A percentile compares a stretch with the other conserved stretches of the same genome.
These are phyloP conservation scores for Euphonia xanthogaster DNA, from an alignment of 2,797 vertebrate genomes.

Conservation along the genomic window DNA sequence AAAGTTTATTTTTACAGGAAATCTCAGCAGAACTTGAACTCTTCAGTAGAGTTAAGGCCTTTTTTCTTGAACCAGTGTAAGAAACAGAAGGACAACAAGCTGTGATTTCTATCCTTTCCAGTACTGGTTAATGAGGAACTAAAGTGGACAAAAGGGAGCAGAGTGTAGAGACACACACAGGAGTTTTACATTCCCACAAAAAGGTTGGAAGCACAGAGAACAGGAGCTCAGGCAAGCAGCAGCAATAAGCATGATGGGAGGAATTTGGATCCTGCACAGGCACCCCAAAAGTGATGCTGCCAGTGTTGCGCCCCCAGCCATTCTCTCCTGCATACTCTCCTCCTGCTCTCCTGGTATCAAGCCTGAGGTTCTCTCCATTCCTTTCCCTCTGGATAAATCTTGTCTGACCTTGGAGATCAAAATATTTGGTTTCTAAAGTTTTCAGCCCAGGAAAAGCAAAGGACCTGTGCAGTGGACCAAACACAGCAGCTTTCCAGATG, in stretches of 20 bases:
- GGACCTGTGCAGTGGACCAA: background rate
- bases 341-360: background rate
- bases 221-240: background rate
- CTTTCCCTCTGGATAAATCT: background rate
- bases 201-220: background rate
- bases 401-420: background rate
- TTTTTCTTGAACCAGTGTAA: background rate
- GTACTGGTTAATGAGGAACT: background rate
- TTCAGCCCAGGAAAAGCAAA: background rate
- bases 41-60: background rate
- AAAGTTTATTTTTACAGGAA: background rate
- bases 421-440: background rate
- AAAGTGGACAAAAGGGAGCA: background rate
- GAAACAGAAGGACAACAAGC: background rate
- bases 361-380: fast-evolving
- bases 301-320: fast-evolving
- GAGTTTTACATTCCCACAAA: background rate
- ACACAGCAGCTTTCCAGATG: background rate
- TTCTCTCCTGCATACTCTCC: fast-evolving
- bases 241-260: background rate
- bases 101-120: background rate
- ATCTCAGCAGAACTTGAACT: background rate
- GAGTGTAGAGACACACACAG: background rate
- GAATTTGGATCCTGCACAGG: background rate
- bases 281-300: background rate